Base-by-base conservation (phyloP, 2,797 vertebrate genomes). In the Lepilemur septentrionalis region DNA sequence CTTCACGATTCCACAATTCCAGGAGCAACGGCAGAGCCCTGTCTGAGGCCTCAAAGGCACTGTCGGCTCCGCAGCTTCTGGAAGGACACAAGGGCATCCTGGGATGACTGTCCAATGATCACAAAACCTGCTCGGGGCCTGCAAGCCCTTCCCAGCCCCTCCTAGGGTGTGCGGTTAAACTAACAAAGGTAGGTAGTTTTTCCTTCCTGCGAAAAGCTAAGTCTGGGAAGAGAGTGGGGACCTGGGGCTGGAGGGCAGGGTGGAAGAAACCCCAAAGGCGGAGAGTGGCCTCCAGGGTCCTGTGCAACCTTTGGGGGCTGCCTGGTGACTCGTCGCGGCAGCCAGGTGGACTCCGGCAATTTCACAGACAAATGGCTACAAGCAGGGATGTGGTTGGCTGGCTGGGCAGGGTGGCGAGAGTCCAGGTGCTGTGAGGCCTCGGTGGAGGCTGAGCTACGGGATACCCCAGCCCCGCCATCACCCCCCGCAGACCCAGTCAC, bases 91-190 rank as follows among this genome's bases (percentile, higher is more conserved):
- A 23, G n/a, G 28, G 11, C 6, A 15, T 28, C 41, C 17, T 67
- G 2, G 0, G 20, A 12, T 4, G 12, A 22, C 25, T 20, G 7
- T n/a, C 25, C 32, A 1, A 12, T 0, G 43, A 28, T 38, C 55
- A 48, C 65, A 57, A 32, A 65, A 17, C n/a, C 14, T 0, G 0
- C 38, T 9, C 0, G 0, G 57, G 41, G 63, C 32, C 52, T 11
- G 20, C 3, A 4, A 1, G 0, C 55, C 7, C 30, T 10, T n/a
- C 17, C 50, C 2, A 7, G 32, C 15, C 46, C 57, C 43, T 46
- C 82, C 17, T n/a, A 4, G 17, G 52, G 8, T 1, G 9, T 41
- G 5, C 1, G 0, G n/a, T 5, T 52, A 59, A 57, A 72, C n/a
- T 10, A 22, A 43, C 20, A 41, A 46, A 70, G 20, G 67, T 13